Conservation (phyloP, 2,113 vertebrate genomes). For the Climacteris rufus region DNA sequence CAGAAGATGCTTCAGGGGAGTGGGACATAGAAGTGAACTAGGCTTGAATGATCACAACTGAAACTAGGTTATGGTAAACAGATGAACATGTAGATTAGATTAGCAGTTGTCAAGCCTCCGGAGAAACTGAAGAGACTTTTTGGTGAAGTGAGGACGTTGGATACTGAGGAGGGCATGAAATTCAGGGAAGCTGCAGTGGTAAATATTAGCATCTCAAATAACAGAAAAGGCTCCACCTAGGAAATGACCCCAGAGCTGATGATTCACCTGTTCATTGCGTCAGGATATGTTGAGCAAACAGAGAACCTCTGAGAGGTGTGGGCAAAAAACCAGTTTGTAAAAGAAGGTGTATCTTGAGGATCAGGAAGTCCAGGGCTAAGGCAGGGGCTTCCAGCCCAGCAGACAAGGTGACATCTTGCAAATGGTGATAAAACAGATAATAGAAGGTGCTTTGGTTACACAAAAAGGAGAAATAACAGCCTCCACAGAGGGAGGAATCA, state of each 20-base stretch:
- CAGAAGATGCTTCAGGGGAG: background rate
- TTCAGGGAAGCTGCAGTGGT: background rate
- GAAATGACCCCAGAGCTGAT: constrained; percentile 7
- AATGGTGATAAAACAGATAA: background rate
- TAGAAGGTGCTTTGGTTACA: background rate
- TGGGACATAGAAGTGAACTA: background rate
- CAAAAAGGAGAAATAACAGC: background rate
- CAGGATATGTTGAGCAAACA: constrained; percentile 26
- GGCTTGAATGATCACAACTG: background rate
- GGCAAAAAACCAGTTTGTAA: background rate
- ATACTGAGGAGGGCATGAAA: background rate
- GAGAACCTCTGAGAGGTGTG: background rate
- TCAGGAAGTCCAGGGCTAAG: background rate
- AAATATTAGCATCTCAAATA: constrained; percentile 58
- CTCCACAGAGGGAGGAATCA: background rate
- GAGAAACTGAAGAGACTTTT: background rate
- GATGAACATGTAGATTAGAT: background rate
- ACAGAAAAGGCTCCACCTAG: constrained; percentile 24
- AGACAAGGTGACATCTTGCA: background rate
- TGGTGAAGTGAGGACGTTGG: background rate
- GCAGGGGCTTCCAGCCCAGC: background rate
- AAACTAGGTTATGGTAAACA: background rate
- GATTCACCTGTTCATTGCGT: constrained; percentile 32
- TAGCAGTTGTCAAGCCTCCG: background rate
- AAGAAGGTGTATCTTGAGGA: background rate